Evolutionary conservation across 2,797 vertebrate genomes (phyloP), one percentile per base, ranked within the genome.

Genomic region (Mastacembelus armatus): DNA sequence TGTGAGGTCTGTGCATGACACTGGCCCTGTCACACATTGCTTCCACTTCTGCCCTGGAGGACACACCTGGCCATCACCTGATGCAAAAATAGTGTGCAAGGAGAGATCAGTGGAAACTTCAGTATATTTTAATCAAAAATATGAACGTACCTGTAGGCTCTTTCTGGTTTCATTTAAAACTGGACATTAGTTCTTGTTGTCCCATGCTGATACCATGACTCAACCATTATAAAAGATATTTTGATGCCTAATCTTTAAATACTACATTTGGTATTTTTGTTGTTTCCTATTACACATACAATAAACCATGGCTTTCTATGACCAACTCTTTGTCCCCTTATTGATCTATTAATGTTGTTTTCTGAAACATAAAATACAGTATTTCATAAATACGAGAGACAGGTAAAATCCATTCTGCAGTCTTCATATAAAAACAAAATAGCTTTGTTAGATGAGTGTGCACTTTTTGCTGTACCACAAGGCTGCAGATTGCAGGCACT

Each of bases 401-500:
- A 35, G 1, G 11, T 18, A 21, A 1, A 32, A 12, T n/a, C 7
- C 15, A 24, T 30, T n/a, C 14, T 29, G 19, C 0, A 10, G 8
- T 10, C 11, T 44, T 51, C 7, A 35, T 56, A 35, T 56, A 1
- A 30, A 42, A 33, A 60, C 2, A 19, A 18, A 18, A 16, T 10
- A n/a, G 8, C 43, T 3, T 18, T 22, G 2, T 42, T 3, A 1
- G 15, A 50, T 18, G 21, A 38, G 4, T 50, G 44, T 43, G 32
- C 16, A 10, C 4, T 29, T 38, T 7, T 27, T 54, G n/a, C n/a
- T n/a, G 44, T 92, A 87, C 94, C 89, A 66, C 96, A 96, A 18
- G 95, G 93, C 29, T 94, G 92, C 50, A 95, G 91, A 74, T 92
- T 94, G 47, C 96, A 97, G 85, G 94, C 91, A 2, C 93, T 94